These are phyloP conservation scores for Craterocephalus amniculus DNA, from an alignment of 2,797 vertebrate species.

Conservation along the genomic window DNA sequence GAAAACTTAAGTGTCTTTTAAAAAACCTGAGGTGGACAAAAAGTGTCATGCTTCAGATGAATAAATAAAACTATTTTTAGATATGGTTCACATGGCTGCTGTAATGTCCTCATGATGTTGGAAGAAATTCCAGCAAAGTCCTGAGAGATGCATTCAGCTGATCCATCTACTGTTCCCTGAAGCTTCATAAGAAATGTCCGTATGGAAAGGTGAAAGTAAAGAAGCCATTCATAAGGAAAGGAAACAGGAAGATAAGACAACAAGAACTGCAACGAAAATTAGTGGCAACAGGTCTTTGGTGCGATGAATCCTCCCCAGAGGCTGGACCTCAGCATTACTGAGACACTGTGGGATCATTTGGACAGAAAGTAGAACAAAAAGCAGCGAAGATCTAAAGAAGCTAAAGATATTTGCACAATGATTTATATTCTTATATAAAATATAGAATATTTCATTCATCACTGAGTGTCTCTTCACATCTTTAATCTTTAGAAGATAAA, in stretches of 20 bases:
- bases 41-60: no score
- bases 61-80: no score
- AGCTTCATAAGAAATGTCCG: background rate
- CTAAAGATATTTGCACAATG: background rate
- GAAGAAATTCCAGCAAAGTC: background rate
- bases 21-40: no score
- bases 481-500: slow-evolving; percentile 18
- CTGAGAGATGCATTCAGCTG: background rate
- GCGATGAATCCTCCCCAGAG: background rate
- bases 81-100: no score
- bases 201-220: background rate
- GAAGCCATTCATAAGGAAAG: background rate
- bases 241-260: background rate
- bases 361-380: background rate
- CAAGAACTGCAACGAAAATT: background rate
- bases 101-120: background rate
- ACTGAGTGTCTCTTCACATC: background rate
- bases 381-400: background rate
- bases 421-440: background rate
- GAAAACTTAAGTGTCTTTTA: background rate
- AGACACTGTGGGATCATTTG: background rate
- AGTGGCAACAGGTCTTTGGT: background rate
- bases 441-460: background rate
- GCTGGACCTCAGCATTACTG: background rate
- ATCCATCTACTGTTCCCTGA: background rate